These are phyloP conservation scores for Brachyhypopomus occidentalis DNA, from an alignment of 2,113 vertebrate species.

Conservation along the genomic window DNA sequence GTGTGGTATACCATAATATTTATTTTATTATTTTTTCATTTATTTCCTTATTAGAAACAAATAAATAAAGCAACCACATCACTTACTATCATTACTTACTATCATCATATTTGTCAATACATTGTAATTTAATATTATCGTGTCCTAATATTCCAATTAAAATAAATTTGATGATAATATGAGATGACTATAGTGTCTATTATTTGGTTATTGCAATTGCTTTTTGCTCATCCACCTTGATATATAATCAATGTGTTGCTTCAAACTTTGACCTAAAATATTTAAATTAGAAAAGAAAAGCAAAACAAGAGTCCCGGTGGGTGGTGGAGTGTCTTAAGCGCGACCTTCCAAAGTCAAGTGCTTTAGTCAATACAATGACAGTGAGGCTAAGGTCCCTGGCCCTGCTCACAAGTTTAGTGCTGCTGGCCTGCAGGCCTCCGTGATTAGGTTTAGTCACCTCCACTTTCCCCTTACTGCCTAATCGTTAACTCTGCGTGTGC, in stretches of 20 bases:
- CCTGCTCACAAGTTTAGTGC: constrained; percentile 17
- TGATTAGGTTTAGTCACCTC: constrained; percentile 51
- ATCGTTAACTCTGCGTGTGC: constrained; percentile 48
- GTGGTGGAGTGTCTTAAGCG: background rate
- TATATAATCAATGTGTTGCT: background rate
- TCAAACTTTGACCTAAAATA: background rate
- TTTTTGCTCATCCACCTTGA: too few species aligned
- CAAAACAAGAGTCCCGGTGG: background rate
- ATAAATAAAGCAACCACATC: too few species aligned
- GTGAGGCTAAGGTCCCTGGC: constrained; percentile 26
- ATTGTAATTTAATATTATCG: too few species aligned
- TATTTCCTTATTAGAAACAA: too few species aligned
- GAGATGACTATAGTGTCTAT: background rate
- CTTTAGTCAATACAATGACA: constrained; percentile 33
- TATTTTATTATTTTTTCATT: too few species aligned
- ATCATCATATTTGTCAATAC: too few species aligned
- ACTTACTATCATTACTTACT: too few species aligned
- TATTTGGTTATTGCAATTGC: too few species aligned
- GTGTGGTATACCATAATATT: too few species aligned
- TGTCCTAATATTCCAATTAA: background rate
- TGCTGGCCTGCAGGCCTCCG: constrained; percentile 36
- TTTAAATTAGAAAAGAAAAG: background rate
- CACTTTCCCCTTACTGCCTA: constrained; percentile 40
- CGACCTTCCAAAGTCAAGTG: constrained; percentile 38
- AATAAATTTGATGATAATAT: background rate